These are phyloP conservation scores for Zootoca vivipara DNA, from an alignment of 2,113 vertebrate genomes.

Conservation along the genomic window DNA sequence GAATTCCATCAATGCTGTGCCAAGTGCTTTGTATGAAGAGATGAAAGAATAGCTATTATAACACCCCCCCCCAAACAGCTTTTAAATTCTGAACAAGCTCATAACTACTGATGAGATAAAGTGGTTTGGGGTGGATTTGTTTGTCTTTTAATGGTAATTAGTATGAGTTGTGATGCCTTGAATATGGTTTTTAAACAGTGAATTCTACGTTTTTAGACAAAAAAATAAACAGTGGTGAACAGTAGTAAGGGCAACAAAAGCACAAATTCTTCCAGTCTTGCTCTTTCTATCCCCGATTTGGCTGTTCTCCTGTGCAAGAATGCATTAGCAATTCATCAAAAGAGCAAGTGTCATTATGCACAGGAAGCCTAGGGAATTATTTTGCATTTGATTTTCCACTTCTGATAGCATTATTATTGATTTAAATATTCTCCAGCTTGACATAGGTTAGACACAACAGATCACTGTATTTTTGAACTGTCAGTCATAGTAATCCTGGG, in stretches of 20 bases:
- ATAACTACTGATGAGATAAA: not conserved
- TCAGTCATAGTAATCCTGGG: conserved; percentile 78
- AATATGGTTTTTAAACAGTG: not conserved
- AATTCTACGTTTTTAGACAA: not conserved
- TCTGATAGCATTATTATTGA: conserved; percentile 86
- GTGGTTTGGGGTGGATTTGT: not conserved
- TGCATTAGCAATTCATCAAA: conserved; percentile 85
- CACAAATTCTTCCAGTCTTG: conserved; percentile 23
- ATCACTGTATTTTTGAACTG: conserved; percentile 81
- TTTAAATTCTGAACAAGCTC: not conserved
- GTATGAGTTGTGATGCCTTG: not conserved
- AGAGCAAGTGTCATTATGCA: conserved; percentile 79
- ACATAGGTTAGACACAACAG: conserved; percentile 78
- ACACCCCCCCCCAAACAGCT: not conserved
- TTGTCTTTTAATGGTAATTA: not conserved
- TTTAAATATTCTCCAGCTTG: conserved; percentile 77
- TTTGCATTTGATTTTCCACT: conserved; percentile 86
- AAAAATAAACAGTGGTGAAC: conserved; percentile 8
- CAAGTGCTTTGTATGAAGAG: not conserved
- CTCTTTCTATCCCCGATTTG: conserved; percentile 40
- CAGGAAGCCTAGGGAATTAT: conserved; percentile 77
- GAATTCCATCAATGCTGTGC: not conserved
- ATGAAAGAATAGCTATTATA: not conserved
- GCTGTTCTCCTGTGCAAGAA: conserved; percentile 68
- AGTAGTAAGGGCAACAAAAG: conserved; percentile 37